Percentiles rank a stretch among this genome's conserved stretches.
These are phyloP conservation scores for Muscicapa comitata DNA, from an alignment of 2,797 vertebrate genomes.

Conservation along the genomic window DNA sequence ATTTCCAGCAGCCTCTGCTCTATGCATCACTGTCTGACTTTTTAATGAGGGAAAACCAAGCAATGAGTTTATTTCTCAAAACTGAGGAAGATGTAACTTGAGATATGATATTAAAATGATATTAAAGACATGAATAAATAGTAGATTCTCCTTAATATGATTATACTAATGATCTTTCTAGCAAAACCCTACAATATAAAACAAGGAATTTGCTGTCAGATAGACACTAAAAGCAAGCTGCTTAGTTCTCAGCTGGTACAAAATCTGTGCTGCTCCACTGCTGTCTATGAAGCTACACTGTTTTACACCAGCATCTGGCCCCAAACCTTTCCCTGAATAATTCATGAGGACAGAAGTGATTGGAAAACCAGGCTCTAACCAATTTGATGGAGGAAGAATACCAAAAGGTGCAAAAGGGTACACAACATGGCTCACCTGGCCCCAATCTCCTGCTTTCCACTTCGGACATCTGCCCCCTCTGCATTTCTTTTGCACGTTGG, in stretches of 20 bases:
- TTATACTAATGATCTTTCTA: not conserved
- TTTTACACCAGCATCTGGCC: not conserved
- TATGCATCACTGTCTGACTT: not conserved
- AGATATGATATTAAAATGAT: not conserved
- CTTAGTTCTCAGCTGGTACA: not conserved
- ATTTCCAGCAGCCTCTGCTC: constrained; percentile 1
- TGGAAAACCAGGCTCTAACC: not conserved
- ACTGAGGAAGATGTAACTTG: not conserved
- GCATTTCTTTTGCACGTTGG: constrained; percentile 87
- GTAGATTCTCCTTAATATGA: not conserved
- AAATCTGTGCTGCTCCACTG: not conserved
- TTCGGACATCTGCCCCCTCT: constrained; percentile 88
- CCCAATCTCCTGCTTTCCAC: constrained; percentile 93
- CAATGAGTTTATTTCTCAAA: constrained; percentile 17
- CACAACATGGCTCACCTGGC: constrained; percentile 82
- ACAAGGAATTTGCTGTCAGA: not conserved
- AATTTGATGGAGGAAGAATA: not conserved
- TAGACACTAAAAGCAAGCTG: not conserved
- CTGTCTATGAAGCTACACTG: not conserved
- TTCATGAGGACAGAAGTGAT: not conserved
- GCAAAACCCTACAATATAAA: not conserved
- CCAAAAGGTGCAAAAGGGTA: constrained; percentile 14
- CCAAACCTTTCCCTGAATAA: not conserved
- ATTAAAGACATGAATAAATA: not conserved
- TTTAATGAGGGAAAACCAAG: constrained; percentile 3